These are phyloP conservation scores for Muscicapa adusta DNA, from an alignment of 2,113 vertebrate genomes.

Conservation along the genomic window DNA sequence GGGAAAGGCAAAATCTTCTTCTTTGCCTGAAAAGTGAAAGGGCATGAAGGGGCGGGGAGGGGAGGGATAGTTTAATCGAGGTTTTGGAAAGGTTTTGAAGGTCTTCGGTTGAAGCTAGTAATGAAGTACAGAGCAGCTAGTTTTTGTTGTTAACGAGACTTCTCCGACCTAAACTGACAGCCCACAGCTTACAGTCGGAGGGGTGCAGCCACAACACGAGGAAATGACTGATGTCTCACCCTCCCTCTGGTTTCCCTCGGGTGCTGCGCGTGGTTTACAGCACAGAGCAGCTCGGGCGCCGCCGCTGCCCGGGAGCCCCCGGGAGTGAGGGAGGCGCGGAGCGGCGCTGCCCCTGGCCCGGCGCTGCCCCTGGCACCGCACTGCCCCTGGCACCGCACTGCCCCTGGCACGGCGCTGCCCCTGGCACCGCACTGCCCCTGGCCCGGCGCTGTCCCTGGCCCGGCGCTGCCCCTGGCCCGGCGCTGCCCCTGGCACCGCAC, in stretches of 20 bases:
- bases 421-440: background rate
- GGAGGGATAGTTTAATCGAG: fast-evolving
- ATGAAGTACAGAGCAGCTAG: background rate
- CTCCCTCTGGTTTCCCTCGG: background rate
- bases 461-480: background rate
- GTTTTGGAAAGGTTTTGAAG: background rate
- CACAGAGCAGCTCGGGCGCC: background rate
- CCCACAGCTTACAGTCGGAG: background rate
- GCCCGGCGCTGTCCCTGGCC: background rate
- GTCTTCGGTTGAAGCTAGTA: background rate
- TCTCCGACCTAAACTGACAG: background rate
- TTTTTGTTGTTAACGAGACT: background rate
- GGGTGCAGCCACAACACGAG: background rate
- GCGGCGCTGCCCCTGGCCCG: background rate
- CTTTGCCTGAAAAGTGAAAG: background rate
- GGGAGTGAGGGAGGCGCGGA: background rate
- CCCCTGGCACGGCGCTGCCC: background rate
- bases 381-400: background rate
- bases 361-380: background rate
- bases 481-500: background rate
- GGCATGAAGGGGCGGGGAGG: fast-evolving
- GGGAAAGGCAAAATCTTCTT: background rate
- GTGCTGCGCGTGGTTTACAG: background rate
- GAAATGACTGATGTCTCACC: background rate
- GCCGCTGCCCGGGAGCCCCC: background rate